A percentile compares a stretch with the other conserved stretches of the same genome.
phyloP scores from a whole-genome alignment of 2,113 vertebrate genomes.

The Paralichthys olivaceus region DNA sequence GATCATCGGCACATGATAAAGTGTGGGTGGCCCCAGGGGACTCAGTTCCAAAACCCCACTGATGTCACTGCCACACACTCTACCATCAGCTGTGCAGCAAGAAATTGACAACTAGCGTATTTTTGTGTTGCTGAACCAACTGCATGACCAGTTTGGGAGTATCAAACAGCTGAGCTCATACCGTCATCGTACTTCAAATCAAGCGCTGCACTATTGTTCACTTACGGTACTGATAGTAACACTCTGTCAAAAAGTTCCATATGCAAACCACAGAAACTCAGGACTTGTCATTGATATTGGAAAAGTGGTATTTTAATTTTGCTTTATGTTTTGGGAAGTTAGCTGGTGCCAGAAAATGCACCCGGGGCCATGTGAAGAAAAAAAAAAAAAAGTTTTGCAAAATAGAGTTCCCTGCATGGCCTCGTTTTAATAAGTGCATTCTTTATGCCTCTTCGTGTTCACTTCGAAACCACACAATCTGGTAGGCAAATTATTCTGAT shows the following conservation, averaged over 20 bases:
- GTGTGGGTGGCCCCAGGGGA: slow-evolving; percentile 32
- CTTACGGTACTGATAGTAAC: slow-evolving; percentile 64
- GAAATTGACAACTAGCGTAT: slow-evolving; percentile 8
- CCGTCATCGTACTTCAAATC: slow-evolving; percentile 36
- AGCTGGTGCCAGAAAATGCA: slow-evolving; percentile 21
- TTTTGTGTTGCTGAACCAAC: slow-evolving; percentile 25
- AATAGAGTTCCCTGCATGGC: slow-evolving; percentile 34
- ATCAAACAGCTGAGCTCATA: slow-evolving; percentile 66
- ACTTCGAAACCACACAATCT: slow-evolving; percentile 65
- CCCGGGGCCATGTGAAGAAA: slow-evolving; percentile 9
- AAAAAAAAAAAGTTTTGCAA: slow-evolving; percentile 25
- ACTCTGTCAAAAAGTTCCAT: slow-evolving; percentile 69
- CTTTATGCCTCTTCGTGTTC: slow-evolving; percentile 41
- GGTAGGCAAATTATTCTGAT: slow-evolving; percentile 70
- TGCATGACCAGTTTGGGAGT: slow-evolving; percentile 64
- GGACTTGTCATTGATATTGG: slow-evolving; percentile 68
- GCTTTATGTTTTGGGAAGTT: slow-evolving; percentile 34
- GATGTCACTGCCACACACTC: slow-evolving; percentile 22
- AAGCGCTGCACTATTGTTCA: slow-evolving; percentile 46
- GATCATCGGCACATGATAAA: slow-evolving; percentile 7
- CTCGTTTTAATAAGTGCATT: slow-evolving; percentile 35
- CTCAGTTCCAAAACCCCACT: slow-evolving; percentile 31
- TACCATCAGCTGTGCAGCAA: slow-evolving; percentile 32
- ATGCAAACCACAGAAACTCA: slow-evolving; percentile 69
- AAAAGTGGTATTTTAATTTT: slow-evolving; percentile 34